phyloP scores from a whole-genome alignment of 1,140 invertebrate genomes.

The fruit fly (Drosophila melanogaster) region Release_6_plus_ISO1_MT NT_037436.4:14240501-14241000 shows the following conservation, averaged over 20 bases:
- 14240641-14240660: slow-evolving; percentile 75
- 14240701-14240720: slow-evolving; percentile 72
- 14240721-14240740: slow-evolving; percentile 82
- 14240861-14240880: slow-evolving; percentile 77
- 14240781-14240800: neutral
- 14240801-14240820: neutral
- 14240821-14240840: neutral
- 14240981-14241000: slow-evolving; percentile 32
- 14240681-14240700: slow-evolving; percentile 43
- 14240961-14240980: slow-evolving; percentile 15
- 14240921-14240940: slow-evolving; percentile 83
- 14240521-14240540: slow-evolving; percentile 34
- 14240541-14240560: slow-evolving; percentile 16
- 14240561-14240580: slow-evolving; percentile 32
- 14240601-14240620: neutral
- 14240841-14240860: slow-evolving; percentile 73
- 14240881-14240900: slow-evolving; percentile 54
- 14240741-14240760: slow-evolving; percentile 67
- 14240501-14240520: slow-evolving; percentile 55
- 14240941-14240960: slow-evolving; percentile 77
- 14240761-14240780: slow-evolving; percentile 17
- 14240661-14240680: slow-evolving; percentile 42
- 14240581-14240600: neutral
- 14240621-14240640: slow-evolving; percentile 36
- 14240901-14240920: slow-evolving; percentile 64